phyloP scores from a whole-genome alignment of 2,113 vertebrate species.

The Peromyscus maniculatus region DNA sequence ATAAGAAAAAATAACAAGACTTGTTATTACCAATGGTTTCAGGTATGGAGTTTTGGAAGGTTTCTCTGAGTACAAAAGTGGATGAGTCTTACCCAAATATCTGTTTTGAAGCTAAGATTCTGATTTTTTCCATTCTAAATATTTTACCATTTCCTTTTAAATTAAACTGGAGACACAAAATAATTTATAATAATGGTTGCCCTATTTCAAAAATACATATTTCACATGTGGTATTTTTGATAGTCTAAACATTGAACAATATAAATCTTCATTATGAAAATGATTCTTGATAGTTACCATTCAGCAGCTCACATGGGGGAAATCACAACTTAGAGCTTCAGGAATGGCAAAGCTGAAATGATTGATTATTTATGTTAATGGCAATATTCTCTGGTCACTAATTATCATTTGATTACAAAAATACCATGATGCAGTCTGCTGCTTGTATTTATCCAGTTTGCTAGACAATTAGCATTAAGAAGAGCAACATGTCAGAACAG shows the following conservation, averaged over 20 bases:
- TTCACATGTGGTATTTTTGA: background rate
- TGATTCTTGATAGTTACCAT: constrained; percentile 44
- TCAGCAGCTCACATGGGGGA: constrained; percentile 22
- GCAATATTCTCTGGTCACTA: constrained; percentile 59
- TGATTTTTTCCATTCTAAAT: background rate
- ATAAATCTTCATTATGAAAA: constrained; percentile 13
- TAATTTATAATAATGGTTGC: background rate
- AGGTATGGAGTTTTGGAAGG: background rate
- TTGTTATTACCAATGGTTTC: background rate
- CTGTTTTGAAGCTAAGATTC: background rate
- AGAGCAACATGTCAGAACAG: constrained; percentile 79
- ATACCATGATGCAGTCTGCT: constrained; percentile 76
- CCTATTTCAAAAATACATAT: background rate
- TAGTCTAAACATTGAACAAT: background rate
- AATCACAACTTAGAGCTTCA: constrained; percentile 57
- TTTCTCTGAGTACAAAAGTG: background rate
- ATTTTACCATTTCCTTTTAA: constrained; percentile 29
- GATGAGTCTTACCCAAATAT: background rate
- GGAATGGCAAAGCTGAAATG: constrained; percentile 62
- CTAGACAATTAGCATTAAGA: constrained; percentile 82
- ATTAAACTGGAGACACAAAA: background rate
- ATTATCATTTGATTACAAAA: constrained; percentile 82
- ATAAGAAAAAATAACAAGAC: background rate
- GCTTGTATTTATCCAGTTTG: constrained; percentile 80
- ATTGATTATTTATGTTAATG: constrained; percentile 82